Percentiles rank a stretch among this genome's conserved stretches.
Conservation (phyloP, 64 coral and sea anemone species). For the Platygyra sinensis region DNA sequence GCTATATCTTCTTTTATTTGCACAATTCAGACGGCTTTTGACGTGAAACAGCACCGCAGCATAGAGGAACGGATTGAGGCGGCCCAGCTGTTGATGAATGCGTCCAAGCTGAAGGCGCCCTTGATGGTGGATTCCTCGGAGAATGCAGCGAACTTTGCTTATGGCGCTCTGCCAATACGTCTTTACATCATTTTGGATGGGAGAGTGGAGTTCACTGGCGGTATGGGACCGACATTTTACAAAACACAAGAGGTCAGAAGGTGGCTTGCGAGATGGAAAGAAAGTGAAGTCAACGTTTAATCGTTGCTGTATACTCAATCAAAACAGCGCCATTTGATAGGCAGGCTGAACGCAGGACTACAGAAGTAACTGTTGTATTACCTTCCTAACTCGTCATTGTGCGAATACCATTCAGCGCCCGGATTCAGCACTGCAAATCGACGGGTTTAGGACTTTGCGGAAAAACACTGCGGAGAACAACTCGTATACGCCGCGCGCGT, state of each 20-base stretch:
- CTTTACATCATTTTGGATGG: conserved; percentile 69
- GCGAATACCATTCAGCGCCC: not conserved
- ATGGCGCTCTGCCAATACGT: conserved; percentile 68
- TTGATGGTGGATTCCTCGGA: conserved; percentile 69
- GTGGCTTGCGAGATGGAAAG: conserved; percentile 55
- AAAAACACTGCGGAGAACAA: not conserved
- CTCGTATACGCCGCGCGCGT: not conserved
- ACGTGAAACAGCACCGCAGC: conserved; percentile 62
- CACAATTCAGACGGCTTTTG: conserved; percentile 21
- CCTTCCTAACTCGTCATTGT: not conserved
- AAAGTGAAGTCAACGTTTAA: conserved; percentile 25
- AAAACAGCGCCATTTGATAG: not conserved
- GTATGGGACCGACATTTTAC: conserved; percentile 76
- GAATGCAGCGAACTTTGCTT: conserved; percentile 63
- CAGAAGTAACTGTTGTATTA: not conserved
- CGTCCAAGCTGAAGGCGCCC: conserved; percentile 31
- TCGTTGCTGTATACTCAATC: not conserved
- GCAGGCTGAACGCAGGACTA: not conserved
- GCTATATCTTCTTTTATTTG: not conserved
- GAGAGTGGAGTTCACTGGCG: conserved; percentile 64
- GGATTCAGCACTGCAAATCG: not conserved
- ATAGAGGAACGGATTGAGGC: conserved; percentile 67
- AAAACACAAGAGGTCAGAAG: conserved; percentile 53
- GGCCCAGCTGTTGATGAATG: conserved; percentile 41
- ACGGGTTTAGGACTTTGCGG: not conserved